A percentile compares a stretch with the other conserved stretches of the same genome.
These are phyloP conservation scores for Capricornis sumatraensis DNA, from an alignment of 2,113 vertebrate species.

Conservation along the genomic window DNA sequence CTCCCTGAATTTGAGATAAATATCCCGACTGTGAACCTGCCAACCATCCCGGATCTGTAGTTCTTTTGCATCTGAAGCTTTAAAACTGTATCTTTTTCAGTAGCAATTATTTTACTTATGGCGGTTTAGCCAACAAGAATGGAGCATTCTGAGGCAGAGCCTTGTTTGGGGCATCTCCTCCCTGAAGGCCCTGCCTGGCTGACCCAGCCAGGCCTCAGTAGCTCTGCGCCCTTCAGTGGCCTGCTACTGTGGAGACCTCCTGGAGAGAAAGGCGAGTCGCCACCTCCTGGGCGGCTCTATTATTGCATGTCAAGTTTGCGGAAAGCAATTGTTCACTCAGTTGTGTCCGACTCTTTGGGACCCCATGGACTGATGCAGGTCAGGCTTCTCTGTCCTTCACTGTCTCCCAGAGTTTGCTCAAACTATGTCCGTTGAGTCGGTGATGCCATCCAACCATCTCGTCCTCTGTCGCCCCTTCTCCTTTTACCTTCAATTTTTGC, in stretches of 20 bases:
- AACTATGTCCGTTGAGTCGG: neutral
- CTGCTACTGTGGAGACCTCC: neutral
- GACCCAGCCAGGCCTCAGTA: neutral
- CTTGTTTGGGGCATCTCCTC: neutral
- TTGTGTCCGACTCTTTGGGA: neutral
- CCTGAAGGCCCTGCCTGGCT: neutral
- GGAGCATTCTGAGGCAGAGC: neutral
- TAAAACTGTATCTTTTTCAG: conserved; percentile 31
- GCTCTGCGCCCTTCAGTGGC: neutral
- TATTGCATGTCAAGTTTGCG: neutral
- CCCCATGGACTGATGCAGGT: neutral
- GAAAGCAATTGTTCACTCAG: neutral
- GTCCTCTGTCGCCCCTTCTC: neutral
- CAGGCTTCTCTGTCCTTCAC: neutral
- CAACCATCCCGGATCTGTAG: neutral
- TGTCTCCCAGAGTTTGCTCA: neutral
- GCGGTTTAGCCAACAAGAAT: neutral
- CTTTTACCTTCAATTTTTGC: neutral
- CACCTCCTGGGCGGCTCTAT: conserved; percentile 38
- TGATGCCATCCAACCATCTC: neutral
- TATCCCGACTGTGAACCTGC: conserved; percentile 32
- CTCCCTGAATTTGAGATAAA: conserved; percentile 28
- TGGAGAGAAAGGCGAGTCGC: neutral
- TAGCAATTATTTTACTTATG: neutral
- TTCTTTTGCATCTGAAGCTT: conserved; percentile 26